Evolutionary conservation across 2,797 vertebrate genomes (phyloP), one percentile per base, ranked within the genome.

Genomic region (Intellagama lesueurii): DNA sequence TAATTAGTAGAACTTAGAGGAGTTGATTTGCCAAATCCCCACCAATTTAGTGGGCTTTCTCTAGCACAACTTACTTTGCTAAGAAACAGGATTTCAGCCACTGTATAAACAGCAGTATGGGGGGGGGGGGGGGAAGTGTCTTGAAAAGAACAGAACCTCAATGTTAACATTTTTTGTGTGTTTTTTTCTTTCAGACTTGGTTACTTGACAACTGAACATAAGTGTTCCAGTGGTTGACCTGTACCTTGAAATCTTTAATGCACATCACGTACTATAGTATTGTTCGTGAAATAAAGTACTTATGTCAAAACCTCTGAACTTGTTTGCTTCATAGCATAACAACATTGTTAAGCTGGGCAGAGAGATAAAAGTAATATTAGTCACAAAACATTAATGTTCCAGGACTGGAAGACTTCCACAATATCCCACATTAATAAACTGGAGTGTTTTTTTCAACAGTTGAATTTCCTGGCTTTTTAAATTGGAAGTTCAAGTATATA

Each of bases 161-260:
- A 8, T 77, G 30, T 79, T 93, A 90, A 93, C 22, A 81, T 47
- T 11, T 83, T 81, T n/a, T 91, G 73, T 88, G 49, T 64, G 60
- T 56, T 94, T 92, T 92, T 66, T 22, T 75, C 24, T 95, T 95
- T 89, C 93, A 96, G 95, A 88, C 56, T 76, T 75, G 91, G 89
- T 93, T 77, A 89, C 68, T 56, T 87, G 91, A 85, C 66, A 89
- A 79, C 78, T 0, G 77, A 91, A 90, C 17, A 28, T 11, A 78
- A 30, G 9, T 92, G 89, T 92, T 91, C 93, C 92, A 78, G 22
- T 81, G 60, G 60, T 22, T 64, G 93, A 92, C 83, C 68, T 89
- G 78, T 83, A 4, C 83, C 91, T 76, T 80, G 90, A 88, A 47
- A 1, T 75, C 83, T 86, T 78, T 69, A 87, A 47, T 73, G 72